Evolutionary conservation across 2,888 invertebrate species (phyloP).

Genomic region (Belgica antarctica): DNA sequence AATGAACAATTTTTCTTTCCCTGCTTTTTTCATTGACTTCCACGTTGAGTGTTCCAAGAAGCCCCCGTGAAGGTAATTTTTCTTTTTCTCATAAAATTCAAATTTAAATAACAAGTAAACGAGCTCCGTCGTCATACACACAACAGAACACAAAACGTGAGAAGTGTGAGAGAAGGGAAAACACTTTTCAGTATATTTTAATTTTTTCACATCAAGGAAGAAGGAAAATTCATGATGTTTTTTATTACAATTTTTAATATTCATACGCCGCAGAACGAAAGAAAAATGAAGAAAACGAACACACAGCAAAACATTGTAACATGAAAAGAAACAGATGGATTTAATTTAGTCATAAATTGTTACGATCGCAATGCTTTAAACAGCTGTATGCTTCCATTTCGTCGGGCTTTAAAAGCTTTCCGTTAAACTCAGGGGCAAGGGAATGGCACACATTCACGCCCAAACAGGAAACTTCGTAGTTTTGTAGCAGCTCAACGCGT

Average conservation of each 20-base stretch:
- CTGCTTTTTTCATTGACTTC: slow-evolving; percentile 1
- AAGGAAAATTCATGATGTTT: slow-evolving; percentile 28
- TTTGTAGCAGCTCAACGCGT: neutral
- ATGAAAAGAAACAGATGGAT: slow-evolving; percentile 38
- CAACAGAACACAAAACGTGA: neutral
- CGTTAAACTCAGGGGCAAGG: neutral
- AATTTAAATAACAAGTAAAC: slow-evolving; percentile 9
- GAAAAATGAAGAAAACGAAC: slow-evolving; percentile 12
- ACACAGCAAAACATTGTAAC: too few species aligned
- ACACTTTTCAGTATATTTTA: slow-evolving; percentile 9
- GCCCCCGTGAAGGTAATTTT: slow-evolving; percentile 15
- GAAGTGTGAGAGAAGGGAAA: neutral
- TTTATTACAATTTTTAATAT: slow-evolving; percentile 39
- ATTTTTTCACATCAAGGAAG: neutral
- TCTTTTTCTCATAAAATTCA: slow-evolving; percentile 18
- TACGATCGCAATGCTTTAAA: neutral
- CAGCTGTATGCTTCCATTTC: neutral
- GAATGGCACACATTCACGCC: neutral
- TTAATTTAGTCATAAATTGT: slow-evolving; percentile 40
- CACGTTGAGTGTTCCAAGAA: slow-evolving; percentile 6
- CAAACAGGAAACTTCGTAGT: neutral
- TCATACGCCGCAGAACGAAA: slow-evolving; percentile 11
- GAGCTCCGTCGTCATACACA: neutral
- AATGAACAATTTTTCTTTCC: neutral
- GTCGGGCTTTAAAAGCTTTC: neutral